Conservation (phyloP, 1,140 invertebrate genomes). For the Colletes latitarsis region DNA sequence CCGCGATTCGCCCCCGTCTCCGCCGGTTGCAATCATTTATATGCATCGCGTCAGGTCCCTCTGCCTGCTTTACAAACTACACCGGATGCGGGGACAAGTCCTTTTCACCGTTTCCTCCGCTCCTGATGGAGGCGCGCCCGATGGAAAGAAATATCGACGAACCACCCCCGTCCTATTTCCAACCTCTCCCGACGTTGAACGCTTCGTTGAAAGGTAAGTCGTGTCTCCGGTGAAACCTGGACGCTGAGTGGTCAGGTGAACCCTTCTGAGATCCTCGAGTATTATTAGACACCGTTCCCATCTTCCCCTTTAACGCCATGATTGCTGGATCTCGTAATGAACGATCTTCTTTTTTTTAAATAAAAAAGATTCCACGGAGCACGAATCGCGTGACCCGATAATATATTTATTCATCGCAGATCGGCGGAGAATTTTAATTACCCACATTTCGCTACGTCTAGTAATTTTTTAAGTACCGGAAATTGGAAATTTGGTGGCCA, state of each 20-base stretch:
- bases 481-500: too few species aligned
- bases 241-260: not conserved
- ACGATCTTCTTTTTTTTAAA: too few species aligned
- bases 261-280: not conserved
- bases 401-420: too few species aligned
- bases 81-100: slow-evolving; percentile 56
- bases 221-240: not conserved
- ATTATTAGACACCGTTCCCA: too few species aligned
- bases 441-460: too few species aligned
- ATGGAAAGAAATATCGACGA: slow-evolving; percentile 44
- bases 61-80: slow-evolving; percentile 57
- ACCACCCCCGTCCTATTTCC: too few species aligned
- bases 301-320: too few species aligned
- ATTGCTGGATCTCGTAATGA: too few species aligned
- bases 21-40: slow-evolving; percentile 58
- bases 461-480: too few species aligned
- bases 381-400: too few species aligned
- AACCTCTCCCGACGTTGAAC: not conserved
- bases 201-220: not conserved
- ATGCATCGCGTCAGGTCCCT: slow-evolving; percentile 57
- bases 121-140: slow-evolving; percentile 9
- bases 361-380: too few species aligned
- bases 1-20: not conserved
- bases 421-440: too few species aligned
- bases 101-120: slow-evolving; percentile 56